Percentiles rank a stretch among this genome's conserved stretches.
These are phyloP conservation scores for Trachymyrmex cornetzi DNA, from an alignment of 1,140 invertebrate genomes.

Conservation along the genomic window DNA sequence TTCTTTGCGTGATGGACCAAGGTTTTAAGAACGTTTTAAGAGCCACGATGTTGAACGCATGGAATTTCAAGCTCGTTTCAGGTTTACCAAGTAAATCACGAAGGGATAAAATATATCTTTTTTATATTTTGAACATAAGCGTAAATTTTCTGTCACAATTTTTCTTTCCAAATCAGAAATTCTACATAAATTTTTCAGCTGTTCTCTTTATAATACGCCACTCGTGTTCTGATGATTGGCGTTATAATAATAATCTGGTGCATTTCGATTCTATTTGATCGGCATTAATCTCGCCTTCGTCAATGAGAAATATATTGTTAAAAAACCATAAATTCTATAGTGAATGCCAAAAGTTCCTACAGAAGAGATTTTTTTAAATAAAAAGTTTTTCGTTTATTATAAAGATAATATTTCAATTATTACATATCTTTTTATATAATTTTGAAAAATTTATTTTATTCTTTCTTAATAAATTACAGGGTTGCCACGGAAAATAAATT, in stretches of 20 bases:
- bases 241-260: neutral
- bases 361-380: no score
- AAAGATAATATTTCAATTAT: no score
- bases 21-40: constrained; percentile 21
- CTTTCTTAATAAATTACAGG: no score
- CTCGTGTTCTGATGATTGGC: neutral
- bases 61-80: neutral
- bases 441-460: no score
- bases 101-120: neutral
- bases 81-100: neutral
- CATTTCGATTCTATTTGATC: neutral
- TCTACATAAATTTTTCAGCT: neutral
- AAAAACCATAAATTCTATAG: neutral
- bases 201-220: neutral
- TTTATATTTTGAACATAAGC: neutral
- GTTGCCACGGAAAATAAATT: no score
- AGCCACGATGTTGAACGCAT: neutral
- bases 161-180: neutral
- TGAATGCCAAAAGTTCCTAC: no score
- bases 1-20: constrained; percentile 1
- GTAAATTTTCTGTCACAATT: neutral
- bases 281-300: constrained; percentile 6
- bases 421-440: no score
- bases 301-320: constrained; percentile 58
- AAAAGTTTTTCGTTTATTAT: no score